phyloP scores from a whole-genome alignment of 1,140 invertebrate species.

The Drosophila mojavensis region DNA sequence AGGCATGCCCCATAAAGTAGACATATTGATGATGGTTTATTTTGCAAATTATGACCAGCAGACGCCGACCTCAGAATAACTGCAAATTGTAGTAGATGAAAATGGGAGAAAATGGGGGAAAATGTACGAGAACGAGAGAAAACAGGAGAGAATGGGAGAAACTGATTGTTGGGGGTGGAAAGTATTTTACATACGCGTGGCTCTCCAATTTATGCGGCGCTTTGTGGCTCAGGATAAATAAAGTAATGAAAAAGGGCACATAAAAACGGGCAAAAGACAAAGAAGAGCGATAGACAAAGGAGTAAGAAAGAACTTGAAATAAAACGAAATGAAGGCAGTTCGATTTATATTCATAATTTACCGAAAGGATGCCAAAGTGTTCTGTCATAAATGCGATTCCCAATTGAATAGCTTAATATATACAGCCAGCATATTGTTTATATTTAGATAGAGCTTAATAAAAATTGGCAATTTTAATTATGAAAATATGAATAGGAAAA shows the following conservation, averaged over 20 bases:
- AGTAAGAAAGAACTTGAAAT: constrained; percentile 3
- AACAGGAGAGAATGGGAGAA: background rate
- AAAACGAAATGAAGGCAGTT: constrained; percentile 9
- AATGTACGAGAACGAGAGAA: background rate
- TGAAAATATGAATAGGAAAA: background rate
- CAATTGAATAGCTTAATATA: background rate
- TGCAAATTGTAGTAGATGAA: constrained; percentile 17
- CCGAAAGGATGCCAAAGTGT: background rate
- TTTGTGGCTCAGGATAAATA: constrained; percentile 32
- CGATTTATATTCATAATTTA: constrained; percentile 22
- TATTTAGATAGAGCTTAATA: background rate
- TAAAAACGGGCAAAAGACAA: no score
- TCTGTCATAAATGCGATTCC: background rate
- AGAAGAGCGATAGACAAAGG: background rate
- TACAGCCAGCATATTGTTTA: background rate
- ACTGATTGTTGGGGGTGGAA: background rate
- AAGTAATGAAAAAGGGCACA: constrained; percentile 11
- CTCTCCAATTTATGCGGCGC: constrained; percentile 17
- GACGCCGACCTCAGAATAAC: constrained; percentile 16
- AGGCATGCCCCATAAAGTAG: background rate
- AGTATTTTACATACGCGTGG: constrained; percentile 22
- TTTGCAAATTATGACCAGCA: constrained; percentile 15
- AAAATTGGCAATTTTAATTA: background rate
- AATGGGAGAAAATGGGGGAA: background rate
- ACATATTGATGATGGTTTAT: constrained; percentile 11